Evolutionary conservation across 2,113 vertebrate genomes (phyloP), one percentile per base, ranked within the genome.

Genomic region (Ptilorrhoa leucosticta): DNA sequence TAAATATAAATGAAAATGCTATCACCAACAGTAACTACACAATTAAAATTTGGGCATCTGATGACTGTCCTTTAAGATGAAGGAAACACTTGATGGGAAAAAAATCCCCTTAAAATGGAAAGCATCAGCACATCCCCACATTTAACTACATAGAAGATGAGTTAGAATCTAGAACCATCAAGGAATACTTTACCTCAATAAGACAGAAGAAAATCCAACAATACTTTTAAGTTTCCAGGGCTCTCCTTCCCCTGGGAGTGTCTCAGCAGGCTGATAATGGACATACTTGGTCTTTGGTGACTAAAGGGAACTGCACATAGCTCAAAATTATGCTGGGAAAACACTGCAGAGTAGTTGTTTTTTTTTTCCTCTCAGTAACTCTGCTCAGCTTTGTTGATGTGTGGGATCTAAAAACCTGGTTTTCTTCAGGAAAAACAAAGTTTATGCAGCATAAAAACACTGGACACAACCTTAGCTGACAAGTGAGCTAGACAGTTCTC

Each of bases 61-160:
- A 42, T 44, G 8, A 37, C 8, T 15, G 4, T 50, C 12, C 14
- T 18, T 50, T 50, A 57, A 50, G 18, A 56, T 3, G 7, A 58
- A 81, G 7, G 9, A 65, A 81, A 56, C 15, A 33, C 2, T 33
- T 11, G 15, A 39, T 12, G 2, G 4, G 10, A 7, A 27, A 63
- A 70, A 68, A 54, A 27, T 14, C 2, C 1, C 12, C 2, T 7
- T 47, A 53, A 54, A 80, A 50, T 24, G 27, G 12, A 65, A 65
- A 60, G 40, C 5, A 48, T 48, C 44, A 45, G 0, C 12, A n/a
- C 9, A 60, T n/a, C 5, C 8, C 4, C 9, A 8, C 2, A 2
- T 75, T 70, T 64, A 37, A 47, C 7, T 92, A 7, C 6, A 45
- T 2, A 70, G 2, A 3, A 31, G 8, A 31, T 42, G 19, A 61